phyloP scores from a whole-genome alignment of 2,888 invertebrate species.

The Polylopha cassiicola region DNA sequence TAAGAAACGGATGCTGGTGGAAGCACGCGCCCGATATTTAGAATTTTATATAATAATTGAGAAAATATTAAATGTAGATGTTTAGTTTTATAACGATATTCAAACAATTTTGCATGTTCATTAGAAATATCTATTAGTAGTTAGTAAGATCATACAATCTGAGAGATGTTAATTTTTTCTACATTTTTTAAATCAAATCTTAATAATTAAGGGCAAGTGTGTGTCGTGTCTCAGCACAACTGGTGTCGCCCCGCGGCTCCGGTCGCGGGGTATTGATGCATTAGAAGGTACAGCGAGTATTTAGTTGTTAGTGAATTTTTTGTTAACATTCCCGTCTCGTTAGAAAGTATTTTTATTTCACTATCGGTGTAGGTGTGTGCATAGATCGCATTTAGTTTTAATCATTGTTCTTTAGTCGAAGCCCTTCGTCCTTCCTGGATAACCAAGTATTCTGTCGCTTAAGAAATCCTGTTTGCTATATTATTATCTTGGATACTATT shows the following conservation, averaged over 20 bases:
- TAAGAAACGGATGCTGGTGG: slow-evolving; percentile 36
- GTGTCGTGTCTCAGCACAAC: slow-evolving; percentile 30
- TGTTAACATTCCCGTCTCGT: slow-evolving; percentile 54
- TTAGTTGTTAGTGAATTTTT: slow-evolving; percentile 47
- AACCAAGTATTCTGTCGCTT: no score
- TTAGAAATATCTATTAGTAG: slow-evolving; percentile 28
- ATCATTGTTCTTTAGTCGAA: no score
- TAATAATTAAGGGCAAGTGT: slow-evolving; percentile 26
- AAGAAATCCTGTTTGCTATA: no score
- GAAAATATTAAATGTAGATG: slow-evolving; percentile 37
- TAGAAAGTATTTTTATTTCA: slow-evolving; percentile 31
- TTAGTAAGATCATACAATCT: slow-evolving; percentile 22
- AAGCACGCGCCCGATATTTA: slow-evolving; percentile 41
- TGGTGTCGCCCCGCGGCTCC: slow-evolving; percentile 23
- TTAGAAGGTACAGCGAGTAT: slow-evolving; percentile 30
- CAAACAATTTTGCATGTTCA: slow-evolving; percentile 45
- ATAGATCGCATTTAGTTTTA: slow-evolving; percentile 17
- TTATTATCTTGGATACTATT: no score
- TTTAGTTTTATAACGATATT: slow-evolving; percentile 55
- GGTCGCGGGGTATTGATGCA: slow-evolving; percentile 28
- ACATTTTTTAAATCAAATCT: slow-evolving; percentile 29
- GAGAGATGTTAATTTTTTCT: slow-evolving; percentile 29
- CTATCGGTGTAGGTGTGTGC: slow-evolving; percentile 29
- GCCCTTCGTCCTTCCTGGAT: no score
- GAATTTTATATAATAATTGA: slow-evolving; percentile 36